Conservation (phyloP, 92 coral and sea anemone genomes). For the Siderastrea siderea region DNA sequence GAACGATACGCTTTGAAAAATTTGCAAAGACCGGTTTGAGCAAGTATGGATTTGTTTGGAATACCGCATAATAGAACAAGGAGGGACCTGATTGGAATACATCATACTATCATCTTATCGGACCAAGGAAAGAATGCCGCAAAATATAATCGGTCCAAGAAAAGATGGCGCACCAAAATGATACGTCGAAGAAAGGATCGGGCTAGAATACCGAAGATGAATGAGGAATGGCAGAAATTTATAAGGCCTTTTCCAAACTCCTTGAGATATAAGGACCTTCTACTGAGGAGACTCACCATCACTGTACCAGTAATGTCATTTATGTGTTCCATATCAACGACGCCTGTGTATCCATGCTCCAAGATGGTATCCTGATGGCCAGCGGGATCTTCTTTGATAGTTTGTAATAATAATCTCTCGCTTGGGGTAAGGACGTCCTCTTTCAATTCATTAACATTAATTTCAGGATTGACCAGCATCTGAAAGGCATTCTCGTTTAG, state of each 20-base stretch:
- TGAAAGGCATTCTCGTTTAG: conserved; percentile 68
- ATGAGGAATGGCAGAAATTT: no score
- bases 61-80: no score
- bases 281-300: conserved; percentile 55
- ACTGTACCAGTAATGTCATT: conserved; percentile 68
- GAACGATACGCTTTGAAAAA: no score
- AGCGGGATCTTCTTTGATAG: conserved; percentile 46
- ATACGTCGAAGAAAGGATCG: no score
- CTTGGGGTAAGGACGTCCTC: conserved; percentile 44
- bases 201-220: no score
- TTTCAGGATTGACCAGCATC: conserved; percentile 48
- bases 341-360: conserved; percentile 79
- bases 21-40: no score
- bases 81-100: no score
- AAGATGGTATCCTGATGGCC: conserved; percentile 47
- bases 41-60: no score
- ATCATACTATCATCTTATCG: no score
- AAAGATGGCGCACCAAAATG: no score
- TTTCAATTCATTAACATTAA: conserved; percentile 46
- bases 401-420: conserved; percentile 41
- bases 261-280: conserved; percentile 38
- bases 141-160: no score
- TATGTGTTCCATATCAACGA: conserved; percentile 43
- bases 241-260: conserved; percentile 46
- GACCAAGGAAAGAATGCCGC: no score